Conservation (phyloP, 2,797 vertebrate genomes). For the Trematomus bernacchii region DNA sequence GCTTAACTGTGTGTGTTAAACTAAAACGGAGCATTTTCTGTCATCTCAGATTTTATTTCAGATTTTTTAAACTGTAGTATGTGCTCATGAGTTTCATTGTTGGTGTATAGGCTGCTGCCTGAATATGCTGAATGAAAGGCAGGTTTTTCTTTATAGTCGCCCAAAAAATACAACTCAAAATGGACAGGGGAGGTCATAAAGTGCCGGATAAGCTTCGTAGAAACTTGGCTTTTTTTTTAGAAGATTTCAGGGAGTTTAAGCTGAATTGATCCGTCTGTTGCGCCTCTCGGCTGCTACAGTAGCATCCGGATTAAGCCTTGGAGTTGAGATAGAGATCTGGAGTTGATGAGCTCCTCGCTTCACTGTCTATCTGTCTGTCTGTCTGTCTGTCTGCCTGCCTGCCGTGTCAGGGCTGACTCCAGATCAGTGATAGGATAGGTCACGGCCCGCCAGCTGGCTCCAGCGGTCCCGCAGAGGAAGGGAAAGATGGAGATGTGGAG, state of each 20-base stretch:
- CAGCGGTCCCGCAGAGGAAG: constrained; percentile 6
- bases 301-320: constrained; percentile 63
- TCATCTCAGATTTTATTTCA: too few relatives aligned
- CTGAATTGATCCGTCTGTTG: constrained; percentile 59
- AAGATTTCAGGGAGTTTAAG: constrained; percentile 48
- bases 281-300: constrained; percentile 62
- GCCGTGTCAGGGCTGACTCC: constrained; percentile 29
- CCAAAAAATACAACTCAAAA: constrained; percentile 1
- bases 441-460: constrained; percentile 50
- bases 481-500: constrained; percentile 26
- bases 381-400: constrained; percentile 26
- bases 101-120: too few relatives aligned
- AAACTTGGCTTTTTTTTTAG: constrained; percentile 35
- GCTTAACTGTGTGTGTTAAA: too few relatives aligned
- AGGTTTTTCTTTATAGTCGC: neutral
- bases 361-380: too few relatives aligned
- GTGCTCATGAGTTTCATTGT: too few relatives aligned
- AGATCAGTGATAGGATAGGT: constrained; percentile 44
- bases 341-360: constrained; percentile 48
- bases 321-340: constrained; percentile 68
- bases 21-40: too few relatives aligned
- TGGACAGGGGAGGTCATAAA: constrained; percentile 12
- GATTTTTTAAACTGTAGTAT: too few relatives aligned
- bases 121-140: too few relatives aligned
- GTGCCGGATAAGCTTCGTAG: constrained; percentile 15